These are phyloP conservation scores for Ericerus pela DNA, from an alignment of 1,140 invertebrate genomes.

Conservation along the genomic window DNA sequence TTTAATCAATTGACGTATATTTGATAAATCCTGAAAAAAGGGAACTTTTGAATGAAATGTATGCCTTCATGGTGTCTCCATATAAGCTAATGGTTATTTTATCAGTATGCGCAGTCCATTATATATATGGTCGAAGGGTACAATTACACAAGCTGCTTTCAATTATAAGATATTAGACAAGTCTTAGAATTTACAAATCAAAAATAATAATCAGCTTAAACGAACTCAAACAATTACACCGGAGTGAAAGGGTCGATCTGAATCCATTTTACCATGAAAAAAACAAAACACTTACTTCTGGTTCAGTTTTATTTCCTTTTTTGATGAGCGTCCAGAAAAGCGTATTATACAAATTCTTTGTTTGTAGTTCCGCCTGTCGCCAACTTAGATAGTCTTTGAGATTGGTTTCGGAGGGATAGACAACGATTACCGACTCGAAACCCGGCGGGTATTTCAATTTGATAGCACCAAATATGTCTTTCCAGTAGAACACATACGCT, in stretches of 20 bases:
- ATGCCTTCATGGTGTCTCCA: no score
- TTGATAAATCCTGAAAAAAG: no score
- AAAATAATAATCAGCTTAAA: background rate
- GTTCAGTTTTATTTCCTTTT: conserved; percentile 52
- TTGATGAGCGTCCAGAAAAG: conserved; percentile 84
- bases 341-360: conserved; percentile 97
- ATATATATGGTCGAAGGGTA: no score
- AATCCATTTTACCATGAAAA: background rate
- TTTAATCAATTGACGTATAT: no score
- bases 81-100: no score
- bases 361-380: conserved; percentile 93
- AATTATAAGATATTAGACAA: no score
- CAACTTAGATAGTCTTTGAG: conserved; percentile 86
- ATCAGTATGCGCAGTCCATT: no score
- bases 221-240: background rate
- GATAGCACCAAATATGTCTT: conserved; percentile 50
- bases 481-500: conserved; percentile 78
- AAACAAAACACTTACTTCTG: conserved; percentile 37
- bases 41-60: no score
- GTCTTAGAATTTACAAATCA: no score
- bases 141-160: no score
- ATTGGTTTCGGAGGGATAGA: conserved; percentile 79
- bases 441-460: conserved; percentile 66
- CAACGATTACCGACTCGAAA: conserved; percentile 75
- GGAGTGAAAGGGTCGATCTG: background rate